Percentiles rank a stretch among this genome's conserved stretches.
phyloP scores from a whole-genome alignment of 2,888 invertebrate species.

The Trachelus iudaicus region DNA sequence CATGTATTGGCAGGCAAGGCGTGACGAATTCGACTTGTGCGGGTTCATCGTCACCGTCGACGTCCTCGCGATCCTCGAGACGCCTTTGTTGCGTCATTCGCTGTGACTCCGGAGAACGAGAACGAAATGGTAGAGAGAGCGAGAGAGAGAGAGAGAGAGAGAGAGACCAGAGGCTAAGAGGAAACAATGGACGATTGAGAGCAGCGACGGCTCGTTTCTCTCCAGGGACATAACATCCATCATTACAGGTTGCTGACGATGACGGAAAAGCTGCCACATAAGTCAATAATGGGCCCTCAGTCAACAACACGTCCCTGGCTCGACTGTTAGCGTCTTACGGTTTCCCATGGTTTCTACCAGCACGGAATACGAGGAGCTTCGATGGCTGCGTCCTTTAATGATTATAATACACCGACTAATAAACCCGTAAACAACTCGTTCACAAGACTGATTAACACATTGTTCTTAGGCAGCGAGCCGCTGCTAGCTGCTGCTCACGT shows the following conservation, averaged over 20 bases:
- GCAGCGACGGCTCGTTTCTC: background rate
- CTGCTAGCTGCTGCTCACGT: constrained; percentile 1
- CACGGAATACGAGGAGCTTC: background rate
- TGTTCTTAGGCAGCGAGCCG: constrained; percentile 22
- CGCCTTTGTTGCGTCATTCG: constrained; percentile 5
- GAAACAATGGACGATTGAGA: background rate
- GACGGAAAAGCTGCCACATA: background rate
- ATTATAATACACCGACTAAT: constrained; percentile 15
- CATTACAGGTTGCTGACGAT: background rate
- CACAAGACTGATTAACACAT: constrained; percentile 29
- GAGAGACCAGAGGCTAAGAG: background rate
- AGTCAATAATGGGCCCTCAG: background rate
- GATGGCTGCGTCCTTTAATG: background rate
- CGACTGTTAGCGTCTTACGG: background rate
- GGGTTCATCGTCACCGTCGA: constrained; percentile 23
- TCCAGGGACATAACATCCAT: background rate
- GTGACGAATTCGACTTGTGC: constrained; percentile 34
- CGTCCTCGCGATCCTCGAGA: constrained; percentile 18
- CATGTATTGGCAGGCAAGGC: constrained; percentile 31
- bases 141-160: background rate
- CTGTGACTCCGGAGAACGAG: background rate
- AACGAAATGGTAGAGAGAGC: constrained; percentile 3
- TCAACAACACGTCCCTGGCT: background rate
- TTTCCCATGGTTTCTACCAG: background rate
- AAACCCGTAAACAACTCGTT: constrained; percentile 16